Conservation (phyloP, 2,113 vertebrate genomes). For the Aegotheles bennettii region DNA sequence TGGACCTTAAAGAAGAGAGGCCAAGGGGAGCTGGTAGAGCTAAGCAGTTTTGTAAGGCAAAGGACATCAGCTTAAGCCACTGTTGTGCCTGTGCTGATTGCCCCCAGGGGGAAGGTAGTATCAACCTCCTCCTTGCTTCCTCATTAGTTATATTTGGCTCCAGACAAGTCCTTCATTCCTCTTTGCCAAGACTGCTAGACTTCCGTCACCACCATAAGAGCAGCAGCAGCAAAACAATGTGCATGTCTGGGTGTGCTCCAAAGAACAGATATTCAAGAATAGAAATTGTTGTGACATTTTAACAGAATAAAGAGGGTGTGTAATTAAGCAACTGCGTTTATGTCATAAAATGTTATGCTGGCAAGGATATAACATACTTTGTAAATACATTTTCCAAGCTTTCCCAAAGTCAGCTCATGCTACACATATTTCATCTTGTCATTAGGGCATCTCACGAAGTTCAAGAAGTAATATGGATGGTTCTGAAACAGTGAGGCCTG, state of each 20-base stretch:
- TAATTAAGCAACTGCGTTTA: neutral
- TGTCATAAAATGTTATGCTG: neutral
- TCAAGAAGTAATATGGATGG: neutral
- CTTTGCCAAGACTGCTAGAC: neutral
- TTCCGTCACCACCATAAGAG: neutral
- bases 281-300: neutral
- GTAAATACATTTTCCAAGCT: neutral
- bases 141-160: constrained; percentile 29
- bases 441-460: neutral
- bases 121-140: constrained; percentile 31
- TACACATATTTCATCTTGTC: neutral
- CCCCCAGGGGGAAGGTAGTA: neutral
- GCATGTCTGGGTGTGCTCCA: neutral
- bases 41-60: neutral
- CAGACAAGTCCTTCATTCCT: neutral
- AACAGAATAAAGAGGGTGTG: neutral
- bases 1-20: neutral
- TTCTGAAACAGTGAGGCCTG: neutral
- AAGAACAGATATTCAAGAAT: neutral
- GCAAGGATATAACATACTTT: neutral
- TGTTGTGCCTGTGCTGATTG: neutral
- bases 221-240: neutral
- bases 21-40: neutral
- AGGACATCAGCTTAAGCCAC: neutral
- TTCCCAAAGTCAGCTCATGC: neutral